These are phyloP conservation scores for Redunca redunca DNA, from an alignment of 2,113 vertebrate species.

Conservation along the genomic window DNA sequence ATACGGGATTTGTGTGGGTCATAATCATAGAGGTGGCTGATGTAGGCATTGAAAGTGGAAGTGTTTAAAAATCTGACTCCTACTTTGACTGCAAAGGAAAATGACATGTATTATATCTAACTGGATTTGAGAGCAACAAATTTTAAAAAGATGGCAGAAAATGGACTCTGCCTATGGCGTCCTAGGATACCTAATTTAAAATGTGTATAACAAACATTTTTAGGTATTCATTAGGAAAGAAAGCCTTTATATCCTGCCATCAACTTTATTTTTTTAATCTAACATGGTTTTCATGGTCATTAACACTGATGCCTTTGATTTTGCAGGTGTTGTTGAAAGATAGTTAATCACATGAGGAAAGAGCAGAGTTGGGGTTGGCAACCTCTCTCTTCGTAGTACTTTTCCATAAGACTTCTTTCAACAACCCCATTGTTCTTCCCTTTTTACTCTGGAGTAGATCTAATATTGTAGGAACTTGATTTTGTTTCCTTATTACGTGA, in stretches of 20 bases:
- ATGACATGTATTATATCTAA: background rate
- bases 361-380: background rate
- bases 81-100: background rate
- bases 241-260: conserved; percentile 45
- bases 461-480: conserved; percentile 11
- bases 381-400: background rate
- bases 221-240: conserved; percentile 15
- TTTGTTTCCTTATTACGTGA: conserved; percentile 12
- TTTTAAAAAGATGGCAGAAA: conserved; percentile 8
- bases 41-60: background rate
- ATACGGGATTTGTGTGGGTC: background rate
- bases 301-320: conserved; percentile 24
- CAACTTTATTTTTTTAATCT: conserved; percentile 44
- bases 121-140: background rate
- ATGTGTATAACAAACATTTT: conserved; percentile 34
- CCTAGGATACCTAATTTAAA: conserved; percentile 49
- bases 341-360: background rate
- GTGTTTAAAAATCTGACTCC: conserved; percentile 5
- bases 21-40: background rate
- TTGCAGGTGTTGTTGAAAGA: background rate
- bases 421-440: background rate
- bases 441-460: conserved; percentile 6
- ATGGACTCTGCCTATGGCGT: background rate
- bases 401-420: conserved; percentile 32
- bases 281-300: background rate